Evolutionary conservation across 2,797 vertebrate genomes (phyloP), one percentile per base, ranked within the genome.

Genomic region (Falco concolor): DNA sequence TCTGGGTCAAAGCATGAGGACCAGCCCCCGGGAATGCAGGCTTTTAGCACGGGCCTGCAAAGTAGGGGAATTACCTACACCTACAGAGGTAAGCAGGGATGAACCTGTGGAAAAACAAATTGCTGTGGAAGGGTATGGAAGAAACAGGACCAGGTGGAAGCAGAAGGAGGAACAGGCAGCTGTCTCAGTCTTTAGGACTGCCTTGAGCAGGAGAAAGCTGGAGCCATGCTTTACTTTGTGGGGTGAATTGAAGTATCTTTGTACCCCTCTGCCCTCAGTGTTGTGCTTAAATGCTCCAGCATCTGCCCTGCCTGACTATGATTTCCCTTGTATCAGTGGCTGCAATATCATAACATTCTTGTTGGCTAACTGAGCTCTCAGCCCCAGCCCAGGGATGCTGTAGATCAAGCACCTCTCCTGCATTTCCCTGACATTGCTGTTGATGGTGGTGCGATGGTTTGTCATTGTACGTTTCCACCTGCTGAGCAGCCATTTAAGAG

Each of bases 341-440:
- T 82, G 70, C 40, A 47, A 18, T 49, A 53, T 30, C 27, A 1
- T 20, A 70, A 57, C 4, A 9, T 80, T 84, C 77, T 28, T 75
- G 44, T 11, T 94, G 84, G 75, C 34, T 87, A 50, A 52, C 68
- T 83, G 94, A 78, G 56, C 53, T 59, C 70, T 89, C 45, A 74
- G 72, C 53, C 44, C 17, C 64, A 80, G 78, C 85, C 83, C 64
- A 93, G 84, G 30, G 72, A 95, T 3, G 22, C 91, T 93, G 90
- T 11, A 85, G 57, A 87, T 96, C 88, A 89, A 95, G 88, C 22
- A 90, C 64, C 64, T 54, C 54, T 89, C 85, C 86, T 52, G 13
- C 1, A 1, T 87, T 93, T 89, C 78, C 60, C 57, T 93, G 91
- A 79, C 72, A 90, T 15, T 87, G 72, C 77, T 93, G 69, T 23